phyloP scores from a whole-genome alignment of 2,888 invertebrate species.

The Meiosimyza platycephala region DNA sequence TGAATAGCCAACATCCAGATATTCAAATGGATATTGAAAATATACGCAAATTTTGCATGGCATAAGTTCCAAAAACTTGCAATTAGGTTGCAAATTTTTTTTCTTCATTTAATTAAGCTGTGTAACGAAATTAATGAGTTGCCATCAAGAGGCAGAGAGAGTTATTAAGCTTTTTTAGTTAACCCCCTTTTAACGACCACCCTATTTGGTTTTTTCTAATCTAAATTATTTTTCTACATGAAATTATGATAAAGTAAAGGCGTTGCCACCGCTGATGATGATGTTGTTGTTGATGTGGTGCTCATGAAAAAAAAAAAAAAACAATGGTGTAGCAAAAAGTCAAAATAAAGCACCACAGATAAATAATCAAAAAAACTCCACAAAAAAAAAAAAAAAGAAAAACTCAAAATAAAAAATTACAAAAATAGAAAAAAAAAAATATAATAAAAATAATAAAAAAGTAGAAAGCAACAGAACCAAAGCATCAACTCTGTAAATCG shows the following conservation, averaged over 20 bases:
- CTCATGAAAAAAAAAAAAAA: background rate
- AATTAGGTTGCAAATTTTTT: background rate
- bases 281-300: background rate
- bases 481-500: background rate
- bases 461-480: slow-evolving; percentile 13
- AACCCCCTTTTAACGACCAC: background rate
- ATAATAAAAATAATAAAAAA: slow-evolving; percentile 7
- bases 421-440: background rate
- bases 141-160: slow-evolving; percentile 29
- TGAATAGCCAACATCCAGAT: no score
- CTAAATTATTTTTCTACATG: slow-evolving; percentile 34
- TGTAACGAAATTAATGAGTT: slow-evolving; percentile 41
- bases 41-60: no score
- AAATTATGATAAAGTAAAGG: slow-evolving; percentile 12
- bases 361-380: slow-evolving; percentile 6
- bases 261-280: background rate
- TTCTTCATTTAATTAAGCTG: background rate
- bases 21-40: no score
- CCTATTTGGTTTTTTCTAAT: background rate
- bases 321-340: background rate
- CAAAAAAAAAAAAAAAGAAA: background rate
- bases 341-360: background rate
- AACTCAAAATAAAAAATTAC: background rate
- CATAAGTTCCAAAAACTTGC: background rate
- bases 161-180: slow-evolving; percentile 35